Conservation (phyloP, 2,888 invertebrate species). For the Tinea semifulvella region DNA sequence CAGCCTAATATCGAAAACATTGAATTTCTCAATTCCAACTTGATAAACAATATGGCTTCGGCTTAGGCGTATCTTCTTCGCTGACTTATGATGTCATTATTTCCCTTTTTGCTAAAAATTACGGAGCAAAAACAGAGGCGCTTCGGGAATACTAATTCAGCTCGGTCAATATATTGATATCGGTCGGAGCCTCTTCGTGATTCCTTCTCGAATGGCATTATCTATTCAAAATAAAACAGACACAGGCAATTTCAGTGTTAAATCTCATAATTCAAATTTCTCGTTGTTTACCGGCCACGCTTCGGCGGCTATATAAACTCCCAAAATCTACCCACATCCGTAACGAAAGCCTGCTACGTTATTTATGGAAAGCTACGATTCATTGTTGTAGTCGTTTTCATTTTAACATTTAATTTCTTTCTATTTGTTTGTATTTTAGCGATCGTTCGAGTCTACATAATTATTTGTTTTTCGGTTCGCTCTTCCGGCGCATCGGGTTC, state of each 20-base stretch:
- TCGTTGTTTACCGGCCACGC: conserved; percentile 49
- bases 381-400: conserved; percentile 60
- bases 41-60: conserved; percentile 47
- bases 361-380: conserved; percentile 60
- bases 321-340: conserved; percentile 60
- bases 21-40: conserved; percentile 36
- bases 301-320: conserved; percentile 52
- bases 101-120: conserved; percentile 56
- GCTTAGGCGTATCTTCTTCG: conserved; percentile 51
- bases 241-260: conserved; percentile 46
- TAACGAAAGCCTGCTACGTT: conserved; percentile 57
- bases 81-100: conserved; percentile 62
- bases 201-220: conserved; percentile 31
- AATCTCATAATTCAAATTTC: conserved; percentile 59
- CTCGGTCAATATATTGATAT: conserved; percentile 55
- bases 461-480: conserved; percentile 47
- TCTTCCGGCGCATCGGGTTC: conserved; percentile 42
- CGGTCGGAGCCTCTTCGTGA: conserved; percentile 31
- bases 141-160: conserved; percentile 55
- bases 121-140: conserved; percentile 49
- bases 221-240: conserved; percentile 49
- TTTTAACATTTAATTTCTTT: conserved; percentile 56
- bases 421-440: conserved; percentile 45
- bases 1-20: conserved; percentile 12
- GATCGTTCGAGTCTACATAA: conserved; percentile 34